These are phyloP conservation scores for Pherbina coryleti DNA, from an alignment of 2,888 invertebrate genomes.

Conservation along the genomic window DNA sequence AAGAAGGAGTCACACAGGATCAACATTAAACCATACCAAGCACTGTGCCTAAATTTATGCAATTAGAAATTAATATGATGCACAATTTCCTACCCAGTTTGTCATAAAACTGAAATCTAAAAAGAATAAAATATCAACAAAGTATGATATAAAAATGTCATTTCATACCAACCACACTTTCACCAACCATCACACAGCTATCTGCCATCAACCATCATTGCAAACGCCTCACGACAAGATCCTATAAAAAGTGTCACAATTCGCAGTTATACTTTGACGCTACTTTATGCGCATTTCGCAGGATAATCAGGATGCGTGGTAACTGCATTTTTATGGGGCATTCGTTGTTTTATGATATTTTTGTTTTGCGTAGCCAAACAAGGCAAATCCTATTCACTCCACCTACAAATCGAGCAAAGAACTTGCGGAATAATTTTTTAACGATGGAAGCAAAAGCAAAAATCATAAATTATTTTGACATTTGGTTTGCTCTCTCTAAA, in stretches of 20 bases:
- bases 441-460: background rate
- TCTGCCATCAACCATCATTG: background rate
- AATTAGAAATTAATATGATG: slow-evolving; percentile 67
- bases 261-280: background rate
- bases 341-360: slow-evolving; percentile 50
- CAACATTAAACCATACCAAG: background rate
- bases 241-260: background rate
- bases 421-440: background rate
- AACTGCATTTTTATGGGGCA: slow-evolving; percentile 59
- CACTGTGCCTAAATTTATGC: slow-evolving; percentile 59
- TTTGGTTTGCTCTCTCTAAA: background rate
- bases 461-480: slow-evolving; percentile 35
- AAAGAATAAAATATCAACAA: slow-evolving; percentile 32
- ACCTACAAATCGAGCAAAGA: background rate
- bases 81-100: slow-evolving; percentile 26
- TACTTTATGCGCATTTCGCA: slow-evolving; percentile 40
- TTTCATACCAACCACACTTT: background rate
- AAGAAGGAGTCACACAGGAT: background rate
- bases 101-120: slow-evolving; percentile 43
- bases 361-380: background rate
- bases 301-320: slow-evolving; percentile 42
- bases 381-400: background rate
- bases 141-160: slow-evolving; percentile 24
- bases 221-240: background rate
- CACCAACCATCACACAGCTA: background rate